These are phyloP conservation scores for Neodiprion fabricii DNA, from an alignment of 1,140 invertebrate genomes.

Conservation along the genomic window DNA sequence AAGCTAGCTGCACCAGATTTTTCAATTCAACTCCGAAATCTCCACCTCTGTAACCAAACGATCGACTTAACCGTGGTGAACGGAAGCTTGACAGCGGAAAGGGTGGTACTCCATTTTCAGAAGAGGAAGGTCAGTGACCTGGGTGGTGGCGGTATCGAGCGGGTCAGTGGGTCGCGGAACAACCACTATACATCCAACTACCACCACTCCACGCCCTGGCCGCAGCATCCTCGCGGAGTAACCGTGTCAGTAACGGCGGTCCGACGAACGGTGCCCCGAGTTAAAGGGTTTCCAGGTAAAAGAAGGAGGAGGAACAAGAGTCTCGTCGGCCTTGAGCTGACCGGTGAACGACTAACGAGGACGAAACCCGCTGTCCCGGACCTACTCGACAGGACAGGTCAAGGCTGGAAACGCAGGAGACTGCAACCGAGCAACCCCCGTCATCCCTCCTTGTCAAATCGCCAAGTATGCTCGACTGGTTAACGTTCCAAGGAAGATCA, in stretches of 20 bases:
- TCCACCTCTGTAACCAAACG: not conserved
- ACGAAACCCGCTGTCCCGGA: no score
- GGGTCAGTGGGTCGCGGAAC: conserved; percentile 62
- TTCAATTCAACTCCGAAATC: no score
- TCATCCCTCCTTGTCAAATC: no score
- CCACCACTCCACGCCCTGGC: conserved; percentile 6
- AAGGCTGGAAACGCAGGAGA: no score
- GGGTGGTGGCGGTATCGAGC: conserved; percentile 60
- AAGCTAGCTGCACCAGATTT: no score
- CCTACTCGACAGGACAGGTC: no score
- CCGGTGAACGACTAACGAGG: no score
- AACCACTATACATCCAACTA: conserved; percentile 12
- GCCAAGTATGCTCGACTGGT: no score
- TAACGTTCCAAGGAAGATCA: no score
- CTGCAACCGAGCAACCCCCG: no score
- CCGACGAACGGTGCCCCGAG: not conserved
- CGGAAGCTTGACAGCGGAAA: not conserved
- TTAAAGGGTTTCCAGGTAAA: not conserved
- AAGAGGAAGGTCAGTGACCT: conserved; percentile 57
- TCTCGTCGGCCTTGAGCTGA: not conserved
- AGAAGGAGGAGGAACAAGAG: not conserved
- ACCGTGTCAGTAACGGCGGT: not conserved
- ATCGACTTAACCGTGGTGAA: not conserved
- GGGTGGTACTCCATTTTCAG: not conserved
- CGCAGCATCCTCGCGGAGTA: not conserved